Evolutionary conservation across 2,113 vertebrate species (phyloP), one percentile per base, ranked within the genome.

Genomic region (Callaeas wilsoni): DNA sequence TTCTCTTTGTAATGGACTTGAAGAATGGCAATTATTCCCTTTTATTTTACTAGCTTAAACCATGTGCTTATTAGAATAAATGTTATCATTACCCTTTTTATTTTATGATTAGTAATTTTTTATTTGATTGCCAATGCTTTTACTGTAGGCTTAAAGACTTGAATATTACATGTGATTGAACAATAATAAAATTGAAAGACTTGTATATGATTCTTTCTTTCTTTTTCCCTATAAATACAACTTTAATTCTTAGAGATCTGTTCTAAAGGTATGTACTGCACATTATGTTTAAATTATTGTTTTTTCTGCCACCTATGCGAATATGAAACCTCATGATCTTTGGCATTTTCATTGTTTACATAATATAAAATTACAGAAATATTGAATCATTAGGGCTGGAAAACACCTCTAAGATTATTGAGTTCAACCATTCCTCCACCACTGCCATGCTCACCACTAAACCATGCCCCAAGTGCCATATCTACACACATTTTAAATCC

Each of bases 41-140:
- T 97, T 94, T 92, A 96, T 96, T 97, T 97, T 91, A 91, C 59
- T 83, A 32, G 37, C 77, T 92, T 93, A 95, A 90, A 94, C 76
- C 79, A 84, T 94, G 90, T 95, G 79, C 76, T 95, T 95, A 91
- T 96, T 94, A 96, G 94, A 96, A 81, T 60, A 96, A 94, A 96
- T 95, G 89, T 70, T 96, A 83, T 86, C 42, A 95, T 95, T 88
- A 81, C 20, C 79, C 59, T 70, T 86, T 96, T 94, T 94, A 89
- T 88, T 94, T 97, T 93, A 95, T 93, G 84, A 97, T 91, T 95
- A 87, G 90, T 92, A 95, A 94, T 91, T 95, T 93, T 97, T 97
- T 71, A 96, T 96, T 94, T 93, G 65, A 95, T 67, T 96, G 74
- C 53, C 75, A 80, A 90, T 96, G 94, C 32, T 94, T 92, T 77